phyloP scores from a whole-genome alignment of 2,888 invertebrate species.

The Andrena minutula region DNA sequence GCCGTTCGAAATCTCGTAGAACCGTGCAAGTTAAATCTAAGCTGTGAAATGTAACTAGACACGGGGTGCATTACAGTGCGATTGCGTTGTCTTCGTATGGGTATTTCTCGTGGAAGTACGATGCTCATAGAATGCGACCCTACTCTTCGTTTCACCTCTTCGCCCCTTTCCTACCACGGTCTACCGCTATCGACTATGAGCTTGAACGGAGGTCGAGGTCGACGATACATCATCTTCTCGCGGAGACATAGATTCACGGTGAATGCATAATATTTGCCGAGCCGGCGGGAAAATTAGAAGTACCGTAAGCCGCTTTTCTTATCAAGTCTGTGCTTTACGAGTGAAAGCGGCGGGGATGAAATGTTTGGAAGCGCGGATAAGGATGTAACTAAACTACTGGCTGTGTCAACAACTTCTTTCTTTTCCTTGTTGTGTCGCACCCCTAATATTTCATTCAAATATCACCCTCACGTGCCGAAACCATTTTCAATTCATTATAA shows the following conservation, averaged over 20 bases:
- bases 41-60: conserved; percentile 74
- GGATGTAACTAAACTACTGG: conserved; percentile 45
- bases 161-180: conserved; percentile 1
- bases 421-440: conserved; percentile 1
- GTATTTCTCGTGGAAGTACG: conserved; percentile 45
- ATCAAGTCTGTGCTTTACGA: conserved; percentile 78
- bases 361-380: conserved; percentile 59
- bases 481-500: not conserved
- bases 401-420: conserved; percentile 46
- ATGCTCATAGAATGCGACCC: conserved; percentile 4
- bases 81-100: conserved; percentile 58
- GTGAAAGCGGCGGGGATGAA: conserved; percentile 64
- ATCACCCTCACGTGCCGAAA: not conserved
- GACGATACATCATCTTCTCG: conserved; percentile 80
- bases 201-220: conserved; percentile 81
- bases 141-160: conserved; percentile 46
- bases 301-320: conserved; percentile 84
- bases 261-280: conserved; percentile 84
- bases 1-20: conserved; percentile 43
- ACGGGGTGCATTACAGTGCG: conserved; percentile 58
- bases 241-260: conserved; percentile 80
- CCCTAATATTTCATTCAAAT: conserved; percentile 18
- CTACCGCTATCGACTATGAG: conserved; percentile 72
- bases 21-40: conserved; percentile 60
- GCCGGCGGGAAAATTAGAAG: conserved; percentile 83